Evolutionary conservation across 2,888 invertebrate species (phyloP), one percentile per base, ranked within the genome.

Genomic region (Megalurothrips usitatus): DNA sequence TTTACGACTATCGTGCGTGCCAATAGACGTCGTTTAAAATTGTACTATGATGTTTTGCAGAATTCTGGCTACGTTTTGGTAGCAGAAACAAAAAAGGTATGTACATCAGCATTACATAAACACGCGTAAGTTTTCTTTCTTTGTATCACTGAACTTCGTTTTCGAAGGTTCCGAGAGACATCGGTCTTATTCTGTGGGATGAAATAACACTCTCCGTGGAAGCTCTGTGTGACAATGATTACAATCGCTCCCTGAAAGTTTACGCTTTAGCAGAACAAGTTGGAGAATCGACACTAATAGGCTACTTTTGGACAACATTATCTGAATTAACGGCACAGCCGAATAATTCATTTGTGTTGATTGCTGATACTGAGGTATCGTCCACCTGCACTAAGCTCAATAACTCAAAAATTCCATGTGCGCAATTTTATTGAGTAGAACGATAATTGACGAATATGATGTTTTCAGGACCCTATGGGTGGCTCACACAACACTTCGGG

Each of bases 391-490:
- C n/a, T n/a, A n/a, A n/a, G n/a, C n/a, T n/a, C n/a, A 14, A 1
- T 17, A 17, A 19, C 63, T n/a, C 23, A 63, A 63, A 2, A 3
- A 10, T 14, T 63, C 9, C 2, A n/a, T 3, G 63, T 63, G 1
- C 19, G 23, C 10, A 19, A 63, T 14, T 10, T 19, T 10, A 6
- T 11, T 19, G 19, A 23, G 23, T 11, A 11, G 23, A 23, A 9
- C 11, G 9, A 6, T n/a, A 0, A n/a, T 11, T 23, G 3, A 0
- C 0, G 23, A n/a, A 23, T 0, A 2, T 23, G 0, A 10, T n/a
- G 11, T 9, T 68, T 23, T 23, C 23, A 23, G 19, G 14, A n/a
- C 9, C 11, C 2, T n/a, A 68, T 4, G 6, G 52, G 52, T 12
- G 1, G 52, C 52, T 17, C 52, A 52, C 23, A 0, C 9, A 68